Evolutionary conservation across 2,888 invertebrate genomes (phyloP).

Genomic region (Agapetus fuscipes): DNA sequence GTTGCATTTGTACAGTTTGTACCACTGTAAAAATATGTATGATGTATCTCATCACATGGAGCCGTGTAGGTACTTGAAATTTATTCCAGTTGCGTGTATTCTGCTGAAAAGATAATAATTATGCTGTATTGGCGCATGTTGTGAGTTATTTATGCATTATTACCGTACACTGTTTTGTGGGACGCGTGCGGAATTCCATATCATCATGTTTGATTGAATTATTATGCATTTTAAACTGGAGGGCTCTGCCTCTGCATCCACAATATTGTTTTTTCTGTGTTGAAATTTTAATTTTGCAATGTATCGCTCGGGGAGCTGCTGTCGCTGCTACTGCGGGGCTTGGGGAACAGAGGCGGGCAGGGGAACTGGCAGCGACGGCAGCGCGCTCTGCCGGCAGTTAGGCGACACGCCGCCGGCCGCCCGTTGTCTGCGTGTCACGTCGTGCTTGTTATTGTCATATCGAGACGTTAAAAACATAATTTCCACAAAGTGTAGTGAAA

Average conservation of each 20-base stretch:
- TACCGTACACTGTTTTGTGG: too few species aligned
- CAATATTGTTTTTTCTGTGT: too few species aligned
- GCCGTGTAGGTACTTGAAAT: too few species aligned
- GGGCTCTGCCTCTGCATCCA: too few species aligned
- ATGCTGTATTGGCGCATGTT: too few species aligned
- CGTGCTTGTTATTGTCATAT: conserved; percentile 24
- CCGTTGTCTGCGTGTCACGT: conserved; percentile 48
- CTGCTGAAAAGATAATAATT: too few species aligned
- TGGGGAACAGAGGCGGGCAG: conserved; percentile 2
- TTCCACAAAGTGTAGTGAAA: neutral
- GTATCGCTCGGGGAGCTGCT: conserved; percentile 1
- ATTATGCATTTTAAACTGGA: neutral
- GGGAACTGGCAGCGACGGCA: conserved; percentile 5
- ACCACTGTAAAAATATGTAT: too few species aligned
- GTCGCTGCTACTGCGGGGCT: neutral
- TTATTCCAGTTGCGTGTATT: too few species aligned
- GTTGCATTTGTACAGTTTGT: too few species aligned
- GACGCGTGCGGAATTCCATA: neutral
- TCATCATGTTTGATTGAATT: conserved; percentile 1
- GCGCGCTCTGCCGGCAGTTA: conserved; percentile 18
- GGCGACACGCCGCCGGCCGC: conserved; percentile 17
- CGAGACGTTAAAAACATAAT: conserved; percentile 8
- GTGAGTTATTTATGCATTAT: too few species aligned
- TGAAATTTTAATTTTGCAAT: conserved; percentile 10
- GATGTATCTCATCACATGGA: too few species aligned